Evolutionary conservation across 2,113 vertebrate genomes (phyloP).

Genomic region (Gymnorhina tibicen): DNA sequence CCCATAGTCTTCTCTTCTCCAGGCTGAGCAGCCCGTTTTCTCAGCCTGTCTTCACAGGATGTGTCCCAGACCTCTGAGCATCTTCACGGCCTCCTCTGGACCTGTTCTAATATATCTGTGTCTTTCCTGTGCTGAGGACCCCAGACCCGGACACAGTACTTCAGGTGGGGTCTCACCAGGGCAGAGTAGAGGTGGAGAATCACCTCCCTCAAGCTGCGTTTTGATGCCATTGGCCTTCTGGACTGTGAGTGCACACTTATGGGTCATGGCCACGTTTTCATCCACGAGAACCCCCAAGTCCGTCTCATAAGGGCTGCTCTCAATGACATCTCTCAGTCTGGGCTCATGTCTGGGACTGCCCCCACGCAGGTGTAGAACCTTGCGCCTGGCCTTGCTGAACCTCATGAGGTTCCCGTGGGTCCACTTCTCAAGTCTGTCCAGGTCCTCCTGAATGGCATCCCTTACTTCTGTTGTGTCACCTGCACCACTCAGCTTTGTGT

Average conservation of each 20-base stretch:
- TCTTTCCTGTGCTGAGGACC: background rate
- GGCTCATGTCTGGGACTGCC: background rate
- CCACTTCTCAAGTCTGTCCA: background rate
- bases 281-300: background rate
- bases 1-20: background rate
- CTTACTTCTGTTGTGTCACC: background rate
- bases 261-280: background rate
- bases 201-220: background rate
- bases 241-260: background rate
- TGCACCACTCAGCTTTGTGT: background rate
- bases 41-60: accelerated
- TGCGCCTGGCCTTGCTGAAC: background rate
- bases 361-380: background rate
- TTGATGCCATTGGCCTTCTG: background rate
- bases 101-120: accelerated
- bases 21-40: background rate
- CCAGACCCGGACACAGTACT: background rate
- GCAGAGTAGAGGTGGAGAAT: background rate
- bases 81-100: background rate
- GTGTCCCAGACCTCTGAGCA: background rate
- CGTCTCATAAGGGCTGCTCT: background rate
- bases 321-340: background rate
- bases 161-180: background rate
- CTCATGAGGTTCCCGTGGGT: background rate
- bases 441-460: background rate